phyloP scores from a whole-genome alignment of 2,888 invertebrate species.

The Silvanus unidentatus region DNA sequence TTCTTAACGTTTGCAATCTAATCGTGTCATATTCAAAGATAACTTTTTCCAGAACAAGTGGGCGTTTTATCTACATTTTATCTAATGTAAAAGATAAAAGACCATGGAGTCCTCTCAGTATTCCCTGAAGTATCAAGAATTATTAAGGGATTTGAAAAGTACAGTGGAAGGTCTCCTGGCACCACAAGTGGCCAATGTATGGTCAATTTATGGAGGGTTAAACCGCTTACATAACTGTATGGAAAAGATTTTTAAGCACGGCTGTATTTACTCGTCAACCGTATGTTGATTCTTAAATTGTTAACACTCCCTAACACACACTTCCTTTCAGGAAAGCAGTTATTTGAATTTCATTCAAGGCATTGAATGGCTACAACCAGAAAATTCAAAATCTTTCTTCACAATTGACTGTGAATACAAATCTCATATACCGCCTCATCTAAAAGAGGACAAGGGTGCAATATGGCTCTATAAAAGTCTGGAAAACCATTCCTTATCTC shows the following conservation, averaged over 20 bases:
- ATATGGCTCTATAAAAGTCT: slow-evolving; percentile 52
- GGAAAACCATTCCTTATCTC: slow-evolving; percentile 53
- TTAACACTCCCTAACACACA: neutral
- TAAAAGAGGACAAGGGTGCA: slow-evolving; percentile 49
- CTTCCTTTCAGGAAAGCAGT: slow-evolving; percentile 25
- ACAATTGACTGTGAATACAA: slow-evolving; percentile 44
- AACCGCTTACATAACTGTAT: slow-evolving; percentile 52
- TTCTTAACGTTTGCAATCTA: too few species aligned
- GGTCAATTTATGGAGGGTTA: slow-evolving; percentile 55
- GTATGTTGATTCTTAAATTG: slow-evolving; percentile 3
- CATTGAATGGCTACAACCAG: slow-evolving; percentile 56
- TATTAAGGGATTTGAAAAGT: slow-evolving; percentile 50
- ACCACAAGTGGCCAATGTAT: slow-evolving; percentile 54
- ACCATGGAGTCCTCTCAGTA: too few species aligned
- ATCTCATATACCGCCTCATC: slow-evolving; percentile 44
- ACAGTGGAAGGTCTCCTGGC: slow-evolving; percentile 55
- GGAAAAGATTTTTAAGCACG: slow-evolving; percentile 54
- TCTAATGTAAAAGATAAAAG: too few species aligned
- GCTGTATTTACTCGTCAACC: slow-evolving; percentile 38
- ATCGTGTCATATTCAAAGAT: too few species aligned
- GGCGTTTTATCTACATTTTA: too few species aligned
- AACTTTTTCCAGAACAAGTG: too few species aligned
- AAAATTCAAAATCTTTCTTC: slow-evolving; percentile 49
- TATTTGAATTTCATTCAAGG: slow-evolving; percentile 56
- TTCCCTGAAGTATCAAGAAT: slow-evolving; percentile 41